Evolutionary conservation across 1,140 invertebrate genomes (phyloP).

Genomic region (Aradophagus sp.): DNA sequence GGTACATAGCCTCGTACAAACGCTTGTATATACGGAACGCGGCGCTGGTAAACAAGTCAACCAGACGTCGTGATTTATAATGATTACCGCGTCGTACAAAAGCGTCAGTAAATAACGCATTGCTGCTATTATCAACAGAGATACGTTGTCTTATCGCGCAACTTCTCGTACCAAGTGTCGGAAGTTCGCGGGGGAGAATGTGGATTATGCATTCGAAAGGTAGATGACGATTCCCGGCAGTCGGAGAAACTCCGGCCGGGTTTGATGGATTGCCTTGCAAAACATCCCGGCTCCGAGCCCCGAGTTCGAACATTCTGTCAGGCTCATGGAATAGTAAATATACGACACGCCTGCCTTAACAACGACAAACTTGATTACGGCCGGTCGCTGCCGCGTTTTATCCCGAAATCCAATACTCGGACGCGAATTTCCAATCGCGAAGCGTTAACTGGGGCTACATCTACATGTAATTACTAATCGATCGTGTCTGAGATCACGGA

Average conservation of each 20-base stretch:
- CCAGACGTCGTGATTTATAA: conserved; percentile 64
- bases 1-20: conserved; percentile 35
- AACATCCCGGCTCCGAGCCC: conserved; percentile 56
- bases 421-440: background rate
- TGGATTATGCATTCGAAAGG: conserved; percentile 52
- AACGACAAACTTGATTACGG: conserved; percentile 55
- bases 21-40: conserved; percentile 12
- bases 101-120: conserved; percentile 67
- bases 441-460: no score
- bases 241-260: conserved; percentile 53
- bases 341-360: conserved; percentile 45
- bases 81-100: conserved; percentile 65
- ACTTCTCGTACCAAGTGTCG: conserved; percentile 57
- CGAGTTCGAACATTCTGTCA: conserved; percentile 54
- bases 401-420: no score
- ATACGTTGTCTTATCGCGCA: conserved; percentile 58
- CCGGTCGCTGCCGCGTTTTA: no score
- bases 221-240: conserved; percentile 57
- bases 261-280: conserved; percentile 62
- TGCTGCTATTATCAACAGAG: conserved; percentile 60
- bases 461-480: no score
- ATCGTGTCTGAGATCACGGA: no score
- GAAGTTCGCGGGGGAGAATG: conserved; percentile 52
- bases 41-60: conserved; percentile 36
- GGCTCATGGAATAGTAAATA: conserved; percentile 56